phyloP scores from a whole-genome alignment of 2,797 vertebrate genomes.

The Pseudochaenichthys georgianus region DNA sequence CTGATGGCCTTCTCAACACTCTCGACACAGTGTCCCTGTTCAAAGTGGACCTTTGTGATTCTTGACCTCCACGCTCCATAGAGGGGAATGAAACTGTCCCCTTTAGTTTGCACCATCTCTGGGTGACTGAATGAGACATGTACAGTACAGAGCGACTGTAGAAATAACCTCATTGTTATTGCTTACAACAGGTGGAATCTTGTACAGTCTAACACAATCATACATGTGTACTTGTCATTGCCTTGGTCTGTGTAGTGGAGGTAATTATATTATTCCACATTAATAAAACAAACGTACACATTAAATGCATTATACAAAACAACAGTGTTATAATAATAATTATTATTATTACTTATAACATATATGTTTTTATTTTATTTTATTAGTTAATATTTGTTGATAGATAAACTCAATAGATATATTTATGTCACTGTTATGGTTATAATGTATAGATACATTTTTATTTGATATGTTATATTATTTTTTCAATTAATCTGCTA shows the following conservation, averaged over 20 bases:
- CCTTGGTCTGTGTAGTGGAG: neutral
- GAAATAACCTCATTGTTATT: neutral
- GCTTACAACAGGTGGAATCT: neutral
- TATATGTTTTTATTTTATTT: too few species aligned
- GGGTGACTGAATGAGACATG: neutral
- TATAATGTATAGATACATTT: too few species aligned
- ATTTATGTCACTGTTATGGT: too few species aligned
- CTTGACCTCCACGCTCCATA: constrained; percentile 26
- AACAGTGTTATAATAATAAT: too few species aligned
- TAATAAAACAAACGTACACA: too few species aligned
- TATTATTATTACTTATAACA: too few species aligned
- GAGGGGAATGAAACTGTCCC: constrained; percentile 2
- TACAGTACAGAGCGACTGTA: neutral
- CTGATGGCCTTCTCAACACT: constrained; percentile 26
- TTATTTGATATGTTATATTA: too few species aligned
- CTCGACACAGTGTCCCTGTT: constrained; percentile 14
- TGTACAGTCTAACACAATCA: neutral
- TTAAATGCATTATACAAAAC: too few species aligned
- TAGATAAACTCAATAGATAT: too few species aligned
- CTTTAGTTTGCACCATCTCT: neutral
- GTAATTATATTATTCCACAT: too few species aligned
- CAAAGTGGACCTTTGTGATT: constrained; percentile 30
- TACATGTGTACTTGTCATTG: neutral
- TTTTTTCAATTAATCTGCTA: too few species aligned
- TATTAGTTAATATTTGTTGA: too few species aligned